phyloP scores from a whole-genome alignment of 2,888 invertebrate genomes.

The Amitus sp. region DNA sequence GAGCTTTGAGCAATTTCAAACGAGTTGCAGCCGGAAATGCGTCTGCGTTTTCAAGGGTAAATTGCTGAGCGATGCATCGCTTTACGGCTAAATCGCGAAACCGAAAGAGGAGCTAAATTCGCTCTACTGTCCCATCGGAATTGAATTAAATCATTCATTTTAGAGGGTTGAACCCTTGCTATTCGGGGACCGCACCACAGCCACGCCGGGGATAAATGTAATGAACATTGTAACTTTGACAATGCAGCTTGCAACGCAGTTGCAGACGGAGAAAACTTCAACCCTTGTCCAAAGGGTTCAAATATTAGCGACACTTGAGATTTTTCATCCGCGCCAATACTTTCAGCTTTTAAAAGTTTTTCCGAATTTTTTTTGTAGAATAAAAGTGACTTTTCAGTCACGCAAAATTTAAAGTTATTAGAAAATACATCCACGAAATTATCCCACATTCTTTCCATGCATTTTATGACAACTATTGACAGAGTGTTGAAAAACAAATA shows the following conservation, averaged over 20 bases:
- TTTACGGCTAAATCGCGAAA: constrained; percentile 48
- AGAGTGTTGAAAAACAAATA: no score
- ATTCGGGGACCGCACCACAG: constrained; percentile 55
- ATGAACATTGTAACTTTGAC: constrained; percentile 59
- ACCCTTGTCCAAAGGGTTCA: no score
- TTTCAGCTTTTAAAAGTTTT: no score
- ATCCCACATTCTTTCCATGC: no score
- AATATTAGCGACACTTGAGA: no score
- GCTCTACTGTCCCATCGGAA: constrained; percentile 49
- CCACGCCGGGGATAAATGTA: constrained; percentile 59
- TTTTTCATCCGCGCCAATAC: no score
- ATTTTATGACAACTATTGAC: no score
- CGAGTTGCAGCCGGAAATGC: constrained; percentile 37
- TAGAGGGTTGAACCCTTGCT: constrained; percentile 42
- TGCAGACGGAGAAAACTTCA: no score
- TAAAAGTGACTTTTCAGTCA: no score
- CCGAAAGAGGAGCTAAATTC: constrained; percentile 59
- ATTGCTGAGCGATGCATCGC: constrained; percentile 37
- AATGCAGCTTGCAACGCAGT: constrained; percentile 45
- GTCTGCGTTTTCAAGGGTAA: constrained; percentile 34
- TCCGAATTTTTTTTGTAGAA: no score
- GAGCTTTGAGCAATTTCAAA: not conserved
- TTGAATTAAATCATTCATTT: constrained; percentile 65
- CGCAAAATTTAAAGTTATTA: no score
- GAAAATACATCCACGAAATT: no score